Base-by-base conservation (phyloP, 1,140 invertebrate species). In the Tenebrio molitor region DNA sequence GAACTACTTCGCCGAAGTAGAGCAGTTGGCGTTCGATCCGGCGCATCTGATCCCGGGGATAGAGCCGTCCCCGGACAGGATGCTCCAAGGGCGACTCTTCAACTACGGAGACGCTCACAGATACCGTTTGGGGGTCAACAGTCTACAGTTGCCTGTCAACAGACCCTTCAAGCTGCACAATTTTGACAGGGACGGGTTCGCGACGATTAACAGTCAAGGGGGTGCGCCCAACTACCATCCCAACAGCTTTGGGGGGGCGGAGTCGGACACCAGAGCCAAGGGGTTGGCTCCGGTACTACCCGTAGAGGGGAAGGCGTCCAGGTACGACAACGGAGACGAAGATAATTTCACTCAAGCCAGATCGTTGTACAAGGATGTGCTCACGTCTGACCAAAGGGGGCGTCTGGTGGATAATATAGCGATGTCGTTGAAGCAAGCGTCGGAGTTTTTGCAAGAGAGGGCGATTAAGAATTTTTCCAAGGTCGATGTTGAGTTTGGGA, bases 151-250 rank as follows among this genome's bases (percentile, higher is more conserved):
- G 50, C 91, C 95, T 8, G 93, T 98, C 6, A 98, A 98, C 81
- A 14, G 21, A 21, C 93, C 92, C 77, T 93, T 94, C 0, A 83
- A 84, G 78, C 67, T 80, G 2, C 83, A 81, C 36, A 94, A 95
- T 82, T 95, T 92, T 77, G 91, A 93, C 79, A 89, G 97, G 33
- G 97, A 98, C 85, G 97, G 97, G 1, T 86, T 89, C 4, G 91
- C 91, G 86, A 84, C 85, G 6, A 82, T 86, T 77, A 85, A 88
- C 66, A 91, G 90, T 78, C 89, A 93, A 87, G 90, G 86, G 41
- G 93, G 91, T 34, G 91, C 92, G 10, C 97, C 97, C 0, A 98
- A 98, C 84, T 99, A 98, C 82, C 97, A 90, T 86, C 97, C 97
- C 0, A 99, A 99, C 84, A 97, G 95, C 71, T 99, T 98, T 84